A percentile compares a stretch with the other conserved stretches of the same genome.
phyloP scores from a whole-genome alignment of 2,113 vertebrate genomes.

The Chaenocephalus aceratus region DNA sequence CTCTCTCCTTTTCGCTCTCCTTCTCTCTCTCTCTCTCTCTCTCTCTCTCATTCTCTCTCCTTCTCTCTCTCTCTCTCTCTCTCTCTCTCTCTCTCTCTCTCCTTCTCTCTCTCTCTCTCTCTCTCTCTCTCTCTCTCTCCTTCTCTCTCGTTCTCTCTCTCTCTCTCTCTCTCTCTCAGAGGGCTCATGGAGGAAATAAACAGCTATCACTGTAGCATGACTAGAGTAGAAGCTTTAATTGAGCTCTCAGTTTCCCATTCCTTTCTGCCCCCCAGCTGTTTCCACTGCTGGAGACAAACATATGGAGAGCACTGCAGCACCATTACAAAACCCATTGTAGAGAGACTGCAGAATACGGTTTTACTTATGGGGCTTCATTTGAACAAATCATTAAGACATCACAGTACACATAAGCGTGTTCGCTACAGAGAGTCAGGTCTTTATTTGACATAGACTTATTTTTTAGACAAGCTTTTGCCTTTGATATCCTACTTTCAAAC shows the following conservation, averaged over 20 bases:
- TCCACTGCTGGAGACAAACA: slow-evolving; percentile 28
- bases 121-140: too few relatives aligned
- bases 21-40: not conserved
- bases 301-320: slow-evolving; percentile 15
- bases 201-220: slow-evolving; percentile 29
- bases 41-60: too few relatives aligned
- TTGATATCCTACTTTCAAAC: too few relatives aligned
- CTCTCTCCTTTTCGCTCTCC: not conserved
- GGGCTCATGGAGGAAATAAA: slow-evolving; percentile 67
- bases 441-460: not conserved
- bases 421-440: not conserved
- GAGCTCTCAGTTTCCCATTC: slow-evolving; percentile 50
- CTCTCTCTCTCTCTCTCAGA: not conserved
- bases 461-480: too few relatives aligned
- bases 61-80: too few relatives aligned
- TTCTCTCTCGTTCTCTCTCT: too few relatives aligned
- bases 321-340: slow-evolving; percentile 17
- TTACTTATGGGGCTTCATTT: not conserved
- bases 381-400: not conserved
- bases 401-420: not conserved
- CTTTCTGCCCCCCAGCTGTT: slow-evolving; percentile 11
- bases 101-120: not conserved
- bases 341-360: not conserved
- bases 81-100: not conserved
- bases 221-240: slow-evolving; percentile 45